Base-by-base conservation (phyloP, 2,797 vertebrate genomes). In the Triplophysa bombifrons region DNA sequence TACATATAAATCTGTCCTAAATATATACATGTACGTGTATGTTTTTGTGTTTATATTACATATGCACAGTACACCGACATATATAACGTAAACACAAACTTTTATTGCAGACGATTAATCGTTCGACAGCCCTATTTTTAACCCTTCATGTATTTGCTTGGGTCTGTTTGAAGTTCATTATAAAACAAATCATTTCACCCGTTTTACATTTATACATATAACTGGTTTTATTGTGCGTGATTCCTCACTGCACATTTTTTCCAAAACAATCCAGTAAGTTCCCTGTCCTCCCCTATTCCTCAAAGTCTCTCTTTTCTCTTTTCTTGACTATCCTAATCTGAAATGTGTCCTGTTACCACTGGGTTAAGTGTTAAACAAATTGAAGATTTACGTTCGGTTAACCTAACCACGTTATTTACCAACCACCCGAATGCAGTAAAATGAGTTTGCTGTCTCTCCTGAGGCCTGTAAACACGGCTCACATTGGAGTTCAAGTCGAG, bases 351-450 rank as follows among this genome's bases (percentile, higher is more conserved):
- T 58, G 12, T 12, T 58, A 6, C 56, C 10, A 22, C 56, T 14
- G 20, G 22, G 27, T 51, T n/a, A 55, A 38, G 50, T 41, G 27
- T 51, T 51, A 8, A n/a, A 55, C 30, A 34, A 68, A 68, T 17
- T 25, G 46, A 56, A 41, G 1, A 14, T 14, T 46, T 58, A 25
- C 56, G 11, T 25, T 58, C 20, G 20, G 1, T 22, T 25, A 25
- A 58, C 56, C 22, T 11, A 58, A 58, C 20, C 56, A 34, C 27
- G 22, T 10, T 67, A 56, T 76, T 76, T 44, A 14, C 55, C 50
- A 67, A 25, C 64, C 44, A 66, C 63, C 50, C 74, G 22, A 25
- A 76, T 20, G 27, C 19, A 20, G 64, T 69, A 68, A 63, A 63
- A 63, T 46, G 30, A 25, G 41, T 58, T 68, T 76, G 38, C 53